Conservation (phyloP, 2,113 vertebrate species). For the Onychorhynchus coronatus region DNA sequence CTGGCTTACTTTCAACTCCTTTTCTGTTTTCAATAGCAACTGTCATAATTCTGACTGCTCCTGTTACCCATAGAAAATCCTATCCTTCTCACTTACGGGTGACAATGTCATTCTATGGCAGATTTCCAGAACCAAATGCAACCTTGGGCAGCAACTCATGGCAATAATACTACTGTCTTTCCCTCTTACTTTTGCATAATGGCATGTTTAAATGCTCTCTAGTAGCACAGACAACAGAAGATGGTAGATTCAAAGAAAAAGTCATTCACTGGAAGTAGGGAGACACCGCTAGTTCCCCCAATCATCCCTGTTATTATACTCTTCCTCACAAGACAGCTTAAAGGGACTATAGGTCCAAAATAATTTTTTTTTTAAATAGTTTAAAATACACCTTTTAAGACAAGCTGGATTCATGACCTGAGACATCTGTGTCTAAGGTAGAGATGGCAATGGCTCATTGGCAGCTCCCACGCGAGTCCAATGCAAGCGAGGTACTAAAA, state of each 20-base stretch:
- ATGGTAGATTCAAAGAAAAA: background rate
- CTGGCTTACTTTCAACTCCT: background rate
- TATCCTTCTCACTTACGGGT: background rate
- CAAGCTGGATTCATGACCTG: background rate
- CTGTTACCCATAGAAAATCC: background rate
- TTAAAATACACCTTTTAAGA: background rate
- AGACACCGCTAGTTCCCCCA: background rate
- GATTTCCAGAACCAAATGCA: background rate
- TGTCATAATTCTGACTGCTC: background rate
- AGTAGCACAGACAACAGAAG: background rate
- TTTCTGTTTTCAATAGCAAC: background rate
- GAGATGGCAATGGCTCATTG: background rate
- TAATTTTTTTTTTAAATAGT: background rate
- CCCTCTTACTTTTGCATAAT: background rate
- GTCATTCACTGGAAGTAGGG: background rate
- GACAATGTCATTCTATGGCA: background rate
- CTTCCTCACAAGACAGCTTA: background rate
- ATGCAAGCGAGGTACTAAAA: background rate
- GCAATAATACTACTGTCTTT: background rate
- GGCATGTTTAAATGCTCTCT: background rate
- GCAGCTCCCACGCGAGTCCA: background rate
- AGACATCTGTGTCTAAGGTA: background rate
- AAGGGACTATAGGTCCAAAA: background rate
- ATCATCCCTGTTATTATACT: background rate
- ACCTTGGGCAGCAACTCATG: background rate